phyloP scores from a whole-genome alignment of 2,888 invertebrate genomes.

The Spatulosminthurus flaviceps region DNA sequence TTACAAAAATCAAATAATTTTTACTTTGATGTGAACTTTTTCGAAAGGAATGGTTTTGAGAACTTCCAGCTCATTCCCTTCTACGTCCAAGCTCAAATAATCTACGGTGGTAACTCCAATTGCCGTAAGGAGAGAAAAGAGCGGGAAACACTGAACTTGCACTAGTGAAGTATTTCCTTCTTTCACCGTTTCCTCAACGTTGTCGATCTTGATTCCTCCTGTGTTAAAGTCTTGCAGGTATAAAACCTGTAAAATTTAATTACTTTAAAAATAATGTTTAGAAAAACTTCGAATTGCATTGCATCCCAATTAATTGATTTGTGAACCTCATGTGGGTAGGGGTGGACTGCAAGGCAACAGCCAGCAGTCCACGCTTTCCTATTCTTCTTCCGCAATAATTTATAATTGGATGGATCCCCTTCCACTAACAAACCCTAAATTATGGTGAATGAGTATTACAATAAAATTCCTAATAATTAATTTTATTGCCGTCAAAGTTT shows the following conservation, averaged over 20 bases:
- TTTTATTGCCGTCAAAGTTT: background rate
- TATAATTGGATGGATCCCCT: slow-evolving; percentile 65
- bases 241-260: background rate
- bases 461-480: background rate
- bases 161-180: background rate
- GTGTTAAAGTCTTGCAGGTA: slow-evolving; percentile 38
- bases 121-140: slow-evolving; percentile 66
- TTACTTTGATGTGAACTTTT: slow-evolving; percentile 64
- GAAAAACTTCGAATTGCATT: too few relatives aligned
- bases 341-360: slow-evolving; percentile 64
- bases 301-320: too few relatives aligned
- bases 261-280: too few relatives aligned
- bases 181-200: background rate
- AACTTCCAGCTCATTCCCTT: slow-evolving; percentile 66
- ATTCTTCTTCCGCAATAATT: slow-evolving; percentile 64
- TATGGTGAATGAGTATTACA: background rate
- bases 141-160: slow-evolving; percentile 66
- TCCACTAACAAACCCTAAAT: slow-evolving; percentile 65
- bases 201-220: slow-evolving; percentile 25
- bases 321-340: slow-evolving; percentile 56
- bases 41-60: slow-evolving; percentile 66
- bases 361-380: slow-evolving; percentile 65
- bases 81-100: slow-evolving; percentile 67
- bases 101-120: slow-evolving; percentile 66
- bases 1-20: too few relatives aligned